Base-by-base conservation (phyloP, 2,888 invertebrate genomes). In the Eucriotettix oculatus region DNA sequence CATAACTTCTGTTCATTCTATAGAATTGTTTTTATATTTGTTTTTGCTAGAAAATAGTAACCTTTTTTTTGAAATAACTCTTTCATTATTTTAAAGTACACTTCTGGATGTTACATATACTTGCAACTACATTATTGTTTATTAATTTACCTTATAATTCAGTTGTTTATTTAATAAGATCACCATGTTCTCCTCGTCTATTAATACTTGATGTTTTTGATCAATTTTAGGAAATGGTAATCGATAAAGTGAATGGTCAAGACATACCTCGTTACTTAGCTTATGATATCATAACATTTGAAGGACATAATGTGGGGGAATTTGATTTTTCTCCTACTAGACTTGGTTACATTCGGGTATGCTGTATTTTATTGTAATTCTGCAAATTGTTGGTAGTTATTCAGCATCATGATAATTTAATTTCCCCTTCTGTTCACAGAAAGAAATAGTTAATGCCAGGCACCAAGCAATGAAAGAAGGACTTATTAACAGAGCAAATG, bases 261-360 rank as follows among this genome's bases (percentile, higher is more conserved):
- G 79, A 83, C 62, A 85, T 87, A 67, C 94, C 96, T 0, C 80
- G 99, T 54, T 98, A 89, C 73, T 80, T 99, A 63, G 90, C 92
- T 54, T 99, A 99, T 70, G 99, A 99, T 70, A 86, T 98, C 59
- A 82, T 99, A 44, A 81, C 80, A 68, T 89, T 90, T 68, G 87
- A 92, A 68, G 84, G 85, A 0, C 76, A 82, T 61, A 85, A 90
- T 67, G 85, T 96, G 5, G 86, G 87, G 10, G 82, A 85, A 67
- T 76, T 80, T 67, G 78, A 84, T 41, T 98, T 98, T 73, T 80
- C 75, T 70, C 85, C 88, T 0, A 78, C 81, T 3, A 80, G 99
- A 61, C 76, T 90, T 65, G 74, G 78, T 44, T 90, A 86, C 68
- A 92, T 99, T 64, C 70, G 71, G 62, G 73, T 84, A 70, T 71